Evolutionary conservation across 1,140 invertebrate species (phyloP), one percentile per base, ranked within the genome.

Genomic region (Drosophila watanabei): DNA sequence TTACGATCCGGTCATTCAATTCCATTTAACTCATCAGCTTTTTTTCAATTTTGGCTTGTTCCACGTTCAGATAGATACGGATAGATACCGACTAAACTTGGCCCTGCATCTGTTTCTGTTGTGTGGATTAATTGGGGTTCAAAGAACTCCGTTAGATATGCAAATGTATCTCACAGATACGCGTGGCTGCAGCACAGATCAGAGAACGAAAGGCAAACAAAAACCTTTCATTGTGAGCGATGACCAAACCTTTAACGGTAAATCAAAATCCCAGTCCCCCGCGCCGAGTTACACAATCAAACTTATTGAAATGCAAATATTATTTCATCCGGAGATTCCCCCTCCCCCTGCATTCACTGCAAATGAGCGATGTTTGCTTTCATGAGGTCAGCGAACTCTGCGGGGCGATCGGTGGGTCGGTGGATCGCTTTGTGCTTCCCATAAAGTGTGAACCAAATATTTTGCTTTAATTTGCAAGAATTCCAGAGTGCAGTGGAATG

Each of bases 291-390:
- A 88, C 84, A 88, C 80, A 89, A 83, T 80, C 72, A 62, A 63
- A 76, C 30, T 81, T 89, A 88, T 90, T 88, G 73, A 88, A 88
- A 88, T 88, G 85, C 85, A 79, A 88, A 88, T 85, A 82, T 60
- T 73, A 57, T 68, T 59, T 79, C 54, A 73, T 54, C 45, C 32
- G 24, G 46, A 33, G 58, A n/a, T 45, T 24, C 64, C 35, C 35
- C 56, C n/a, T 37, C 30, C 20, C 0, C 43, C 52, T 62, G 71
- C 69, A 65, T 20, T 46, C 35, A 28, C 51, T 63, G 58, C 45
- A 32, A 48, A 70, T 75, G 58, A 64, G 66, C 46, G 61, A 70
- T 73, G 43, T 57, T 70, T 75, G 65, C 63, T 45, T 65, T 63
- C 64, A 66, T 41, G 60, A 61, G 85, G 84, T 88, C 85, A 69